Conservation (phyloP, 2,888 invertebrate species). For the Cepaea hortensis region DNA sequence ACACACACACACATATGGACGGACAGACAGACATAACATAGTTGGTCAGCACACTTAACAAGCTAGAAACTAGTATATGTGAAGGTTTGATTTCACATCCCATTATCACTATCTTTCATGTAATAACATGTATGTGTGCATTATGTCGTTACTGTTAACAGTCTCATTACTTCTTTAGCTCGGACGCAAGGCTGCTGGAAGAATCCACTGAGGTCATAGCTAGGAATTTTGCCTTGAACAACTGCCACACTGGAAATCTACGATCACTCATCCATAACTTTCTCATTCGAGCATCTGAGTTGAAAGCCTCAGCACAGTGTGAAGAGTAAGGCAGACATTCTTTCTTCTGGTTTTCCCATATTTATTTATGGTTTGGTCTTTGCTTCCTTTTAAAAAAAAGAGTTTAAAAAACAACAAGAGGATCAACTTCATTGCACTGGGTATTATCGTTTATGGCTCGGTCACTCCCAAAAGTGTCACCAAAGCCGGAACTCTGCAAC, state of each 20-base stretch:
- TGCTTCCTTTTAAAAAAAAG: too few species aligned
- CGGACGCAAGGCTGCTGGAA: constrained; percentile 88
- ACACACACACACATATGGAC: too few species aligned
- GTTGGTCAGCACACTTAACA: too few species aligned
- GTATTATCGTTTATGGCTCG: too few species aligned
- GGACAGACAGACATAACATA: too few species aligned
- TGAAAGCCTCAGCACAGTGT: constrained; percentile 89
- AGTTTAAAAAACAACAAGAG: too few species aligned
- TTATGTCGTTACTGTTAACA: neutral
- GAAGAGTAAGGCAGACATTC: constrained; percentile 83
- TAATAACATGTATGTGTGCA: neutral
- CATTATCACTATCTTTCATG: too few species aligned
- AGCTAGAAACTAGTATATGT: too few species aligned
- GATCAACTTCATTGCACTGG: too few species aligned
- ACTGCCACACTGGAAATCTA: constrained; percentile 91
- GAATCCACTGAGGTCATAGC: constrained; percentile 86
- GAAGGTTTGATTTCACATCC: too few species aligned
- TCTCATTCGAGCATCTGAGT: constrained; percentile 86
- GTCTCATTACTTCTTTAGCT: constrained; percentile 78
- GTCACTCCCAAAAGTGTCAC: too few species aligned
- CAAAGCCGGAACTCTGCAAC: too few species aligned
- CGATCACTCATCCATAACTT: constrained; percentile 91
- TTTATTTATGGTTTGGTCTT: neutral
- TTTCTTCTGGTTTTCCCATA: neutral
- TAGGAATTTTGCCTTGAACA: constrained; percentile 88